Evolutionary conservation across 2,113 vertebrate species (phyloP).

Genomic region (Sarotherodon lohbergeri): DNA sequence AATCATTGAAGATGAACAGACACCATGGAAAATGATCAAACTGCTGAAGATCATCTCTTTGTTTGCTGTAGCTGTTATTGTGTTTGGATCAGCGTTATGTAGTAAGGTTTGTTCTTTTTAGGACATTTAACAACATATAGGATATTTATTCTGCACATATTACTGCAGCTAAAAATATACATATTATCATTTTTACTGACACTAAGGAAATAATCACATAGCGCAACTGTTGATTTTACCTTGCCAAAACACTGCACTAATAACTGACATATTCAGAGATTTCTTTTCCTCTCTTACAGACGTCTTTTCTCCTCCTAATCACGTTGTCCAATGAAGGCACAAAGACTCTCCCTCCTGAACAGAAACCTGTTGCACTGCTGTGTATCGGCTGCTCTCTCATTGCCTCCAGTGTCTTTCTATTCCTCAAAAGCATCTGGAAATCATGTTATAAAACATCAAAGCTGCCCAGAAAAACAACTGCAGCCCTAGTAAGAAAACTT

Average conservation of each 20-base stretch:
- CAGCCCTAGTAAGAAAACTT: constrained; percentile 25
- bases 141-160: background rate
- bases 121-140: background rate
- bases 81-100: constrained; percentile 52
- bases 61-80: background rate
- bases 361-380: constrained; percentile 44
- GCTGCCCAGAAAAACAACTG: background rate
- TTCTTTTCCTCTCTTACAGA: background rate
- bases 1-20: constrained; percentile 44
- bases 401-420: constrained; percentile 35
- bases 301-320: constrained; percentile 56
- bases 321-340: constrained; percentile 40
- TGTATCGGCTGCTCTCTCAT: constrained; percentile 47
- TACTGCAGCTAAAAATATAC: background rate
- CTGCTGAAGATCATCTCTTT: constrained; percentile 32
- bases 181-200: background rate
- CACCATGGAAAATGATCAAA: constrained; percentile 48
- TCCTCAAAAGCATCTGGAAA: constrained; percentile 65
- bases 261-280: background rate
- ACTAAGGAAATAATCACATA: background rate
- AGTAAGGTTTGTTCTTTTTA: constrained; percentile 54
- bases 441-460: constrained; percentile 51
- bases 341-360: background rate
- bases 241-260: background rate
- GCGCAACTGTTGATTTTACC: background rate